Conservation (phyloP, 2,113 vertebrate genomes). For the Excalfactoria chinensis region DNA sequence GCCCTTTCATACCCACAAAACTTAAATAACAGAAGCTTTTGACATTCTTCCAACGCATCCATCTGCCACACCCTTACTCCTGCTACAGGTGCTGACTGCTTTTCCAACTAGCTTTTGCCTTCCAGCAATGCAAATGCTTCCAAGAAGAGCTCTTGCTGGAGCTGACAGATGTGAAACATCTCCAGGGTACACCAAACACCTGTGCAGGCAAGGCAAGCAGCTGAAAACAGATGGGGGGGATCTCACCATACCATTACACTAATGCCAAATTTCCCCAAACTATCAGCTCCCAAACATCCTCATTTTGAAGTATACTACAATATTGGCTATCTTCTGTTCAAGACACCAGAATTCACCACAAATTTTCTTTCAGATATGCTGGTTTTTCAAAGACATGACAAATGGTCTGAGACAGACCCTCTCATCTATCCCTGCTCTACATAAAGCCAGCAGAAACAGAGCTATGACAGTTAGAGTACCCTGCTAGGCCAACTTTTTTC, state of each 20-base stretch:
- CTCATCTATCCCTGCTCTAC: not conserved
- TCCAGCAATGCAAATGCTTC: not conserved
- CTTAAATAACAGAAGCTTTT: not conserved
- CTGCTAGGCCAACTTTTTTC: not conserved
- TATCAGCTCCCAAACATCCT: not conserved
- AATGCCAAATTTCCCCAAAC: not conserved
- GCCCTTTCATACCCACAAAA: not conserved
- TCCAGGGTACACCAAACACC: not conserved
- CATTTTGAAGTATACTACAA: not conserved
- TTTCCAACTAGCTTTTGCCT: slow-evolving; percentile 12
- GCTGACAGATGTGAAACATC: not conserved
- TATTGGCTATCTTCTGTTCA: not conserved
- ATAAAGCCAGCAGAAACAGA: not conserved
- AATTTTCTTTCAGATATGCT: not conserved
- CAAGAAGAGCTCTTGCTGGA: not conserved
- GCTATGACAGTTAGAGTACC: not conserved
- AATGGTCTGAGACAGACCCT: not conserved
- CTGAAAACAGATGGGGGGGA: not conserved
- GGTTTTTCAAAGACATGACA: not conserved
- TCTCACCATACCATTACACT: not conserved
- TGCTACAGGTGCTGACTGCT: not conserved
- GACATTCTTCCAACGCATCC: not conserved
- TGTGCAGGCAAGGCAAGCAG: not conserved
- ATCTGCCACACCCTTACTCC: not conserved
- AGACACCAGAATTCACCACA: not conserved